A percentile compares a stretch with the other conserved stretches of the same genome.
phyloP scores from a whole-genome alignment of 2,888 invertebrate species.

The Eristalinus aeneus region DNA sequence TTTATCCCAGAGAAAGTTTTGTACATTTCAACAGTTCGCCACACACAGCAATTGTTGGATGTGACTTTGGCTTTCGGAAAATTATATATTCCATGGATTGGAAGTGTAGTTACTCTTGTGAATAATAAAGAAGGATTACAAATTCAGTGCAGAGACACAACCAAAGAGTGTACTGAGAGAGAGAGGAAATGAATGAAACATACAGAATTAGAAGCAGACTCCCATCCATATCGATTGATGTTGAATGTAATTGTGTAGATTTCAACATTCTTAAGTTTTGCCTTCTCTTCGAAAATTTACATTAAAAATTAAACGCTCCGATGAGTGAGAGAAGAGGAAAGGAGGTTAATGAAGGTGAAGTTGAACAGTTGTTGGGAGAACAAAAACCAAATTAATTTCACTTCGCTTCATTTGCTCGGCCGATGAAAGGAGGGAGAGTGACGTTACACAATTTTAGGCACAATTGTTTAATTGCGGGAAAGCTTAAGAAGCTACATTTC shows the following conservation, averaged over 20 bases:
- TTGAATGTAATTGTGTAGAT: constrained; percentile 33
- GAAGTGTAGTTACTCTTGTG: constrained; percentile 65
- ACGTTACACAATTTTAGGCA: constrained; percentile 23
- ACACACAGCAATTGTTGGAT: constrained; percentile 64
- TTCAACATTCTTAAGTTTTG: constrained; percentile 34
- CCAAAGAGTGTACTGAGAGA: constrained; percentile 16
- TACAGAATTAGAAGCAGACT: constrained; percentile 16
- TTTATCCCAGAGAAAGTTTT: constrained; percentile 65
- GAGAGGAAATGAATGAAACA: constrained; percentile 46
- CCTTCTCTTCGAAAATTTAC: constrained; percentile 23
- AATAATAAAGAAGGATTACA: constrained; percentile 70
- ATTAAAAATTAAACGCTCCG: constrained; percentile 39
- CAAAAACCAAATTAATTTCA: constrained; percentile 23
- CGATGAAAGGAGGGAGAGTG: not conserved
- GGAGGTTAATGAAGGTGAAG: not conserved
- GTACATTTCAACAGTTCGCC: constrained; percentile 67
- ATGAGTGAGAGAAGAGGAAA: constrained; percentile 3
- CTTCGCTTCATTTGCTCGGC: not conserved
- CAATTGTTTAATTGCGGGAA: constrained; percentile 53
- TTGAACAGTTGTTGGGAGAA: not conserved
- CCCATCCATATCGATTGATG: constrained; percentile 52
- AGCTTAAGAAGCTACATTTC: not conserved
- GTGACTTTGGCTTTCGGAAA: constrained; percentile 55
- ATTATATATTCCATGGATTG: constrained; percentile 65
- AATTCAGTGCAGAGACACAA: constrained; percentile 56